Base-by-base conservation (phyloP, 2,113 vertebrate genomes). In the Scolopax mira region DNA sequence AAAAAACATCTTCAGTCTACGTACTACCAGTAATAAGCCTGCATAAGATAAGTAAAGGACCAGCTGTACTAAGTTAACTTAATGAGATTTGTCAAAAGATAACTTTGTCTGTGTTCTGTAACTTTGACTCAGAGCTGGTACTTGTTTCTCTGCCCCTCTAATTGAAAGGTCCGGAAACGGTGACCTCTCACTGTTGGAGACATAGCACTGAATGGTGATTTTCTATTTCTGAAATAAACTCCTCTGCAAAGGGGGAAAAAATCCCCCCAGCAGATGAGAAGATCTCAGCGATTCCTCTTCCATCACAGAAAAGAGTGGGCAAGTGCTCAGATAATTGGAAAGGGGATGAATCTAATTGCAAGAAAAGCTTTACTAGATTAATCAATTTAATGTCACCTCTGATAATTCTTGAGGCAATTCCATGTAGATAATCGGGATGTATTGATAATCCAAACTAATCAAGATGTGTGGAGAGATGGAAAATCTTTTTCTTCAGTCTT, bases 301-400 rank as follows among this genome's bases (percentile, higher is more conserved):
- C 13, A 73, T 27, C n/a, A 42, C 60, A 73, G n/a, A 44, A 94
- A 92, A 54, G n/a, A 85, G 14, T 16, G 13, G 18, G 16, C 28
- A 84, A 86, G 61, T 54, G 18, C 61, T 90, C 72, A 87, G 61
- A 21, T 90, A 93, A 94, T 83, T 95, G 67, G 81, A 94, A 95
- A 94, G 65, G 54, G 69, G 73, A 88, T 94, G 61, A 90, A 82
- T 95, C 79, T 96, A 93, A 96, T 94, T 95, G 90, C 77, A 84
- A 96, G 90, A 90, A 96, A 96, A 94, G 78, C 81, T 95, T 97
- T 93, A 94, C 82, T 84, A 90, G 74, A 94, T 97, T 88, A 96
- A 97, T 96, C 96, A 94, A 96, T 96, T 96, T 96, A 93, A 89
- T 58, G 77, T 82, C 85, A 94, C 91, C 95, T 97, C 94, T 91